Conservation (phyloP, 1,140 invertebrate species). For the Camponotus vicinus region DNA sequence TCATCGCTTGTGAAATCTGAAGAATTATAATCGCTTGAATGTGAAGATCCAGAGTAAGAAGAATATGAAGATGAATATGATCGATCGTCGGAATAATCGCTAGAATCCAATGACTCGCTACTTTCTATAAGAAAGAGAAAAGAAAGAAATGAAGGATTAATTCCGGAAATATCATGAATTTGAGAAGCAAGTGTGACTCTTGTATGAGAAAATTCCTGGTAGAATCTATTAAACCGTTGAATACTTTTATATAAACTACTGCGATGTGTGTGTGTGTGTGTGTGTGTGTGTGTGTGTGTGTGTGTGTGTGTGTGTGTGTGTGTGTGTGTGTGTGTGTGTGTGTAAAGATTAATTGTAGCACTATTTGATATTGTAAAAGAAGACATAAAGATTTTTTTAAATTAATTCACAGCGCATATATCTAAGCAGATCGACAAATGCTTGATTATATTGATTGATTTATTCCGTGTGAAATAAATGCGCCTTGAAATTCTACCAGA, state of each 20-base stretch:
- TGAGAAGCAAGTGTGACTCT: not conserved
- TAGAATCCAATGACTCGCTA: not conserved
- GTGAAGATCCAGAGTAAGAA: not conserved
- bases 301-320: too few relatives aligned
- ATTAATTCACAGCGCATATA: not conserved
- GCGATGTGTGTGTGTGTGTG: too few relatives aligned
- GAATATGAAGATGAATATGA: not conserved
- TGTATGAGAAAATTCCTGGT: not conserved
- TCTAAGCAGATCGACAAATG: not conserved
- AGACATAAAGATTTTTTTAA: not conserved
- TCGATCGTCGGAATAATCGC: not conserved
- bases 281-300: too few relatives aligned
- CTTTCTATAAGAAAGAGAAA: conserved; percentile 17
- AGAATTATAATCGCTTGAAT: not conserved
- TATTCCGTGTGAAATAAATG: not conserved
- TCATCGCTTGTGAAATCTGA: not conserved
- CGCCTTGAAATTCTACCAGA: too few relatives aligned
- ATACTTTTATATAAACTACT: not conserved
- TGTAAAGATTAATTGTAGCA: not conserved
- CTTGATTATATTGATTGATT: too few relatives aligned
- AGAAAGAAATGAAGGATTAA: not conserved
- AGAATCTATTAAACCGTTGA: conserved; percentile 11
- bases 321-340: too few relatives aligned
- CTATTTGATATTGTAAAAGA: not conserved
- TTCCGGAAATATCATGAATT: conserved; percentile 19